phyloP scores from a whole-genome alignment of 2,888 invertebrate genomes.

The Drosophila villosipedis region DNA sequence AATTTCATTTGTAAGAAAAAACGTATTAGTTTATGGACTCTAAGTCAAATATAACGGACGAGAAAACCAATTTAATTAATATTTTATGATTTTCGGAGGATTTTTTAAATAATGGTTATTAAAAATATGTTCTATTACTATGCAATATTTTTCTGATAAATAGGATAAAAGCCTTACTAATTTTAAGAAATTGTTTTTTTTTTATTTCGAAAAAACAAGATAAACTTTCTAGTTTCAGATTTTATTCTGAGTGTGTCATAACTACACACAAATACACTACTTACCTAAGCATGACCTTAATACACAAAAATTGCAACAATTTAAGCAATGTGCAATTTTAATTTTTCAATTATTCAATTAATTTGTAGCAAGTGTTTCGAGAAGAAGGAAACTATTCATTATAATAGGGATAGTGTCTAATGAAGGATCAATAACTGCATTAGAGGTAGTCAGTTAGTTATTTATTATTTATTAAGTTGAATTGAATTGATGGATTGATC shows the following conservation, averaged over 20 bases:
- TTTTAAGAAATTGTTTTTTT: neutral
- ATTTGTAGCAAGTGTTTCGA: neutral
- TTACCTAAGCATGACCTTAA: slow-evolving; percentile 7
- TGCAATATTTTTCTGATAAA: too few species aligned
- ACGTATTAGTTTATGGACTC: too few species aligned
- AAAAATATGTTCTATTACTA: neutral
- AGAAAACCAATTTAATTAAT: too few species aligned
- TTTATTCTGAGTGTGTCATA: neutral
- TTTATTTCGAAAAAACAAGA: neutral
- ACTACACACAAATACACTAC: neutral
- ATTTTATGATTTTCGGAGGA: neutral
- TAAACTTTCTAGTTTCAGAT: neutral
- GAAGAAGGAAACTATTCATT: neutral
- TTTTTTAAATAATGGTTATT: neutral
- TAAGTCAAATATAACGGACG: too few species aligned
- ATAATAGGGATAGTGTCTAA: neutral
- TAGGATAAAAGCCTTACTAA: neutral
- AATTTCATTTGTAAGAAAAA: neutral
- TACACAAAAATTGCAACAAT: slow-evolving; percentile 42
- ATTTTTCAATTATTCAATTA: slow-evolving; percentile 53
- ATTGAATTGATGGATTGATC: neutral
- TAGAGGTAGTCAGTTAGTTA: neutral
- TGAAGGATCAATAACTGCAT: neutral
- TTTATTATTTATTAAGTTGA: neutral
- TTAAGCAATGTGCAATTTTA: slow-evolving; percentile 38